Base-by-base conservation (phyloP, 1,140 invertebrate genomes). In the Tetramorium simillimum region DNA sequence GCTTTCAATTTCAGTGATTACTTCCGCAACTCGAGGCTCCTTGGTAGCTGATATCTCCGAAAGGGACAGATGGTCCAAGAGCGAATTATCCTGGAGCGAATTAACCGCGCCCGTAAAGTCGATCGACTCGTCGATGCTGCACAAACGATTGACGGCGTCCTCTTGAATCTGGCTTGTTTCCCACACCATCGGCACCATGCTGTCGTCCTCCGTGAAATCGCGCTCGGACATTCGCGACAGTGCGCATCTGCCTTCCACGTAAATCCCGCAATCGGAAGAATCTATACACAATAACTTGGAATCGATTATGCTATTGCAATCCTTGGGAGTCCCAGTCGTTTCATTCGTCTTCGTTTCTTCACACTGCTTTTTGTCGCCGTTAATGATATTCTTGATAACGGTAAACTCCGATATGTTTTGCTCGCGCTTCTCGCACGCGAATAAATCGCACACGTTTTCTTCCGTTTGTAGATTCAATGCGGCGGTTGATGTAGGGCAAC, bases 371-470 rank as follows among this genome's bases (percentile, higher is more conserved):
- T 82, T 60, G 12, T 84, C 67, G 14, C 33, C 6, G 7, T 73
- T 60, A 40, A 84, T 84, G n/a, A 75, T 75, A 14, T 9, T 84
- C 16, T 84, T 84, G 69, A 84, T 75, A 28, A 84, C 80, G 0
- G 80, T 84, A 2, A 84, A 84, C 9, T 84, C 80, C 3, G 80
- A 84, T 73, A 84, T 84, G 49, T 84, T 84, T 56, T 84, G 80
- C 14, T 84, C 65, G 24, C 9, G 40, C 9, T 4, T 84, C 40
- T 84, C 80, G 6, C 33, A 46, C n/a, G 24, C n/a, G 53, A 84
- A 84, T 49, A 84, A 60, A 46, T 84, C 53, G 14, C 80, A 84
- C 0, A 84, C 28, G 4, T 18, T 75, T 9, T 62, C 40, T 18
- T 70, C 49, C 37, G 63, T 16, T 40, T 5, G 65, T 14, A 70